Conservation (phyloP, 2,797 vertebrate species). For the Falco rusticolus region DNA sequence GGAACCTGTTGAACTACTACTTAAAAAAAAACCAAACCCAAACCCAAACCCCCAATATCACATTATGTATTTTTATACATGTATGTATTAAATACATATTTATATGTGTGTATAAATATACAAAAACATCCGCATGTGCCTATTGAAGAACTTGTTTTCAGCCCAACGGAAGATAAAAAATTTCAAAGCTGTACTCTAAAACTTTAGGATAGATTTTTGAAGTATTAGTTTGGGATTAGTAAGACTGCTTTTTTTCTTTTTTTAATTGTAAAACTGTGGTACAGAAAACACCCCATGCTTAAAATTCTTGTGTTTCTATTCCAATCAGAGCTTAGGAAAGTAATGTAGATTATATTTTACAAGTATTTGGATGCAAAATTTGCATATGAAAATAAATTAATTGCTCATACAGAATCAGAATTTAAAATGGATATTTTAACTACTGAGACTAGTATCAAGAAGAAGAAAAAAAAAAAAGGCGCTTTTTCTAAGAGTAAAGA, state of each 20-base stretch:
- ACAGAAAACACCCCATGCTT: neutral
- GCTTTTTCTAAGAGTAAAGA: neutral
- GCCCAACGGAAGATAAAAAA: neutral
- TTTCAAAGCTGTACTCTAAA: neutral
- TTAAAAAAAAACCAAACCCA: neutral
- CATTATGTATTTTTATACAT: neutral
- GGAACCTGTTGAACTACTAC: neutral
- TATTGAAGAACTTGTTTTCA: neutral
- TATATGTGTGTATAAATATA: neutral
- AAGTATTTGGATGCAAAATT: neutral
- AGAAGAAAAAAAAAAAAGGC: too few species aligned
- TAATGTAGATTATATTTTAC: neutral
- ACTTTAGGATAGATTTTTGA: neutral
- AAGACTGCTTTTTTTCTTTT: too few species aligned
- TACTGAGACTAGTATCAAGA: neutral
- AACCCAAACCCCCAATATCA: too few species aligned
- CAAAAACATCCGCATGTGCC: too few species aligned
- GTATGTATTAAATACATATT: neutral
- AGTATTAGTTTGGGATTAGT: neutral
- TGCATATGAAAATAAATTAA: neutral
- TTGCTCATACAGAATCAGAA: neutral
- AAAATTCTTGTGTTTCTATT: neutral
- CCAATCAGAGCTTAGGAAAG: neutral
- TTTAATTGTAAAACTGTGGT: neutral
- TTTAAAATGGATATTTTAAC: neutral